Evolutionary conservation across 2,113 vertebrate genomes (phyloP), one percentile per base, ranked within the genome.

Genomic region (Petrocephalus microphthalmus): DNA sequence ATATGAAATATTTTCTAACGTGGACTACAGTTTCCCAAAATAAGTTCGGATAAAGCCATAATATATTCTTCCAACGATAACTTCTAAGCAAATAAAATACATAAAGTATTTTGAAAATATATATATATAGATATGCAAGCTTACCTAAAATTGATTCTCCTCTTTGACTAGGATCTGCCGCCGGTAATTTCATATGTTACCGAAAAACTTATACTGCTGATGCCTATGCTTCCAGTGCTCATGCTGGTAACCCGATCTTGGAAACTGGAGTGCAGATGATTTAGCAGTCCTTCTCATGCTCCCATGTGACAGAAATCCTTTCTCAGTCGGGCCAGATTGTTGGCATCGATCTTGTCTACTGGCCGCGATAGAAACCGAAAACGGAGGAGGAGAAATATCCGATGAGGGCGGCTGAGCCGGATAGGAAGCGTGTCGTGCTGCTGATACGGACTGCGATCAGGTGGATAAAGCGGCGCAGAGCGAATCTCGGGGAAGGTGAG

Each of bases 241-340:
- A 95, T 95, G 93, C 94, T 94, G 94, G 91, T 94, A 92, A 89
- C 92, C 93, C 93, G 88, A 91, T 90, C 92, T 93, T 91, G 92
- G 93, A 93, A 94, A 92, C 92, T 94, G 93, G 92, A 94, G 94
- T 95, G 94, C 94, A 94, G 93, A 95, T 92, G 94, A 92, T 94
- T 93, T 93, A 92, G 92, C 94, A 93, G 94, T 94, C 94, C 95
- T 95, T 95, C 92, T 95, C 95, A 96, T 96, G 93, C 95, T 96
- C 95, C 90, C 42, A 42, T 91, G 54, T 60, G 85, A 84, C 54
- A 60, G 85, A 94, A 94, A 95, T 95, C 94, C 93, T 92, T 51
- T 51, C 37, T 88, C 89, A 90, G 91, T 91, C 92, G 93, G 91
- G 91, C 91, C 91, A 89, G 91, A 90, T 93, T 91, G 93, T 91